These are phyloP conservation scores for Vireo griseus DNA, from an alignment of 2,797 vertebrate genomes.

Conservation along the genomic window DNA sequence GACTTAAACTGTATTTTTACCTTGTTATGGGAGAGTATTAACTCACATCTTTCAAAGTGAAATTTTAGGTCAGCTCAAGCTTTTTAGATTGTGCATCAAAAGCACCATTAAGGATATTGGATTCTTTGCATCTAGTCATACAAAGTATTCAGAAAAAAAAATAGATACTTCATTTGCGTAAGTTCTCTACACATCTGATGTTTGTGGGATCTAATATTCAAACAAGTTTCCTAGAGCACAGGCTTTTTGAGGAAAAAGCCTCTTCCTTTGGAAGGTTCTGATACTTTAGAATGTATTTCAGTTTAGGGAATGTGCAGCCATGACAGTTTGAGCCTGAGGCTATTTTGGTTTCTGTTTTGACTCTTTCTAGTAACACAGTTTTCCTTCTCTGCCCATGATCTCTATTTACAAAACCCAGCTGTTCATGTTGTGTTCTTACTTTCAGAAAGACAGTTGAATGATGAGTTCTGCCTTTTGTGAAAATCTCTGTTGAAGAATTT, in stretches of 20 bases:
- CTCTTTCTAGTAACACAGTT: background rate
- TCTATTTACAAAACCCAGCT: background rate
- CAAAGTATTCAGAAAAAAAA: background rate
- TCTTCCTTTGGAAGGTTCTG: background rate
- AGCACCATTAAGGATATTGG: background rate
- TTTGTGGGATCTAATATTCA: background rate
- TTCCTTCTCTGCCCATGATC: background rate
- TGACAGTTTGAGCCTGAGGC: background rate
- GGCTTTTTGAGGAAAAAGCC: background rate
- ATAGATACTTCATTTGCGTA: background rate
- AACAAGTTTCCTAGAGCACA: background rate
- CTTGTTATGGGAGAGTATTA: background rate
- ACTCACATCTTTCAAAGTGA: background rate
- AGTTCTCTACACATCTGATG: background rate
- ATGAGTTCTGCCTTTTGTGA: background rate
- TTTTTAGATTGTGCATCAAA: background rate
- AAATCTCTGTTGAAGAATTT: background rate
- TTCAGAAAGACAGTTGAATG: background rate
- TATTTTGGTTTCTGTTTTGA: background rate
- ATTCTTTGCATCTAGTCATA: background rate
- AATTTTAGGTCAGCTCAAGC: background rate
- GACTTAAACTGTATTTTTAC: background rate
- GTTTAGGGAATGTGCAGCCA: background rate
- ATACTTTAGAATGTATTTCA: background rate
- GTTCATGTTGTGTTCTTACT: background rate